phyloP scores from a whole-genome alignment of 2,113 vertebrate genomes.

The Gallinago media region DNA sequence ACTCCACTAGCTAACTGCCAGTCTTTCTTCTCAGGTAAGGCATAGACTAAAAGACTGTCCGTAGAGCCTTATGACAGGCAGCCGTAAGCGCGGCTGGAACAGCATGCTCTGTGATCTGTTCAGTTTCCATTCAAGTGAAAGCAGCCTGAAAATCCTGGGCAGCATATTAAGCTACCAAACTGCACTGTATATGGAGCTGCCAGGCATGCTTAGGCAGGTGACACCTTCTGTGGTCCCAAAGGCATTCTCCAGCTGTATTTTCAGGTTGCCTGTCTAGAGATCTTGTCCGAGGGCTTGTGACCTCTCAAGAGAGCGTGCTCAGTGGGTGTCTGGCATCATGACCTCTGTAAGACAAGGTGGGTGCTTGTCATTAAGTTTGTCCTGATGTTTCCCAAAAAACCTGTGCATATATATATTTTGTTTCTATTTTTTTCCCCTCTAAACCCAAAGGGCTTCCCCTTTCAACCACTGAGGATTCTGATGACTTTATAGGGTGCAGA shows the following conservation, averaged over 20 bases:
- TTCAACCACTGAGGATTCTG: not conserved
- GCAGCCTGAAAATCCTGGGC: not conserved
- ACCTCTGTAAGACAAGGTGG: not conserved
- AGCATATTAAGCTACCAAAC: not conserved
- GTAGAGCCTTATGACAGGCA: not conserved
- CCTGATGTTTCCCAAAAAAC: not conserved
- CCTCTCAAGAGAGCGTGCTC: not conserved
- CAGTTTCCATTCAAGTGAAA: fast-evolving
- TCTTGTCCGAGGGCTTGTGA: not conserved
- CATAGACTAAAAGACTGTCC: not conserved
- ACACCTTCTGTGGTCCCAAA: not conserved
- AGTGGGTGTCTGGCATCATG: not conserved
- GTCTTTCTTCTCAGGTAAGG: not conserved
- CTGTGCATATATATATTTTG: too few relatives aligned
- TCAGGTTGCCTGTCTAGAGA: not conserved
- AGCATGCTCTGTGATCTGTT: not conserved
- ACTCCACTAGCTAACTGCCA: not conserved
- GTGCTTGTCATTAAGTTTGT: not conserved
- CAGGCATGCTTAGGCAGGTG: not conserved
- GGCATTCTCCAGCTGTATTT: not conserved
- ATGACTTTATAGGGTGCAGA: not conserved
- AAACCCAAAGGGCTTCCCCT: not conserved
- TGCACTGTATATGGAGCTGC: not conserved
- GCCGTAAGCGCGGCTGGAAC: not conserved
- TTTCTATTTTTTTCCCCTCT: too few relatives aligned